A percentile compares a stretch with the other conserved stretches of the same genome.
Conservation (phyloP, 2,888 invertebrate genomes). For the Sceliomorpha sp. region DNA sequence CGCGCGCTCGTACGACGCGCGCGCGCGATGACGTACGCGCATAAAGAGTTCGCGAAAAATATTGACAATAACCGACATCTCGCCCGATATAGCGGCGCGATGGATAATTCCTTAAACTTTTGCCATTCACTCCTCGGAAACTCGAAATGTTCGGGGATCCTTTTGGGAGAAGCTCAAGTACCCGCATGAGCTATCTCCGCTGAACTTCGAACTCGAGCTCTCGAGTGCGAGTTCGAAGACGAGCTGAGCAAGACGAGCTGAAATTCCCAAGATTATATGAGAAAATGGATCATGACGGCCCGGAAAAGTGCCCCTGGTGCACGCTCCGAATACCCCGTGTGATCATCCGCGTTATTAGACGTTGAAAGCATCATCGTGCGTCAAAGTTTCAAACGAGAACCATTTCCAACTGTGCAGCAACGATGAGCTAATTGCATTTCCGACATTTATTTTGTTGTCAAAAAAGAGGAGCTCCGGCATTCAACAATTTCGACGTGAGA, state of each 20-base stretch:
- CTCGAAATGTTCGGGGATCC: constrained; percentile 46
- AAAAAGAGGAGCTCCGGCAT: constrained; percentile 11
- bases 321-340: constrained; percentile 41
- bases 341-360: constrained; percentile 52
- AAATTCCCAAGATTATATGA: constrained; percentile 54
- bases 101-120: constrained; percentile 45
- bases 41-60: constrained; percentile 35
- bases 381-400: constrained; percentile 25
- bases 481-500: no score
- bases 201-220: constrained; percentile 37
- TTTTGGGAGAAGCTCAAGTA: constrained; percentile 51
- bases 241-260: constrained; percentile 39
- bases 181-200: constrained; percentile 52
- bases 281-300: constrained; percentile 54
- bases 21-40: no score
- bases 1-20: no score
- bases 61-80: constrained; percentile 33
- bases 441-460: constrained; percentile 32
- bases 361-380: constrained; percentile 44
- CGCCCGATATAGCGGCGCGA: constrained; percentile 38
- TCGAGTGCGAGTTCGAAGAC: constrained; percentile 40
- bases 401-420: constrained; percentile 30
- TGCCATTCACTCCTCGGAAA: constrained; percentile 44
- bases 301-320: constrained; percentile 49
- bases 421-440: constrained; percentile 33